phyloP scores from a whole-genome alignment of 1,140 invertebrate genomes.

The Nephila pilipes region DNA sequence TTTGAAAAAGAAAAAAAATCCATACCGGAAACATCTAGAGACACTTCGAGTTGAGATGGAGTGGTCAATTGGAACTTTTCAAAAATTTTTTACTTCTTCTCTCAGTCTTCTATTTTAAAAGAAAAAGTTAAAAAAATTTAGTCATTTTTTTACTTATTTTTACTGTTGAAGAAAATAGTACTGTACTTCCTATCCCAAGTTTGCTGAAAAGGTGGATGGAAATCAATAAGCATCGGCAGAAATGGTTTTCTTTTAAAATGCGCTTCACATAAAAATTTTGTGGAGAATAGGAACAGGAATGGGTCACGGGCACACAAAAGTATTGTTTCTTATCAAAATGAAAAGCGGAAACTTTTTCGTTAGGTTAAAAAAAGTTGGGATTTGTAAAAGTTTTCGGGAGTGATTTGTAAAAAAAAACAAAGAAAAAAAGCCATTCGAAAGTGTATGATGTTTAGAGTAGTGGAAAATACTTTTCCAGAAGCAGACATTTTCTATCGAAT shows the following conservation, averaged over 20 bases:
- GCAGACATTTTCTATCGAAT: neutral
- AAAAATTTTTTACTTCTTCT: neutral
- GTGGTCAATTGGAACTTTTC: constrained; percentile 59
- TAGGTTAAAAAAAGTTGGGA: neutral
- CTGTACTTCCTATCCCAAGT: neutral
- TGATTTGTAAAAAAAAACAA: neutral
- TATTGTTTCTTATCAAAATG: constrained; percentile 64
- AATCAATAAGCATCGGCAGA: constrained; percentile 48
- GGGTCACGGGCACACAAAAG: constrained; percentile 21
- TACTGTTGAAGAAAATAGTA: constrained; percentile 1
- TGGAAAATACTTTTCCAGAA: constrained; percentile 3
- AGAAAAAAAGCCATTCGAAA: neutral
- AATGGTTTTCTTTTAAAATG: constrained; percentile 55
- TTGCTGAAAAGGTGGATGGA: constrained; percentile 44
- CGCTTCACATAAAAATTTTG: constrained; percentile 60
- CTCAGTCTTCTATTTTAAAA: neutral
- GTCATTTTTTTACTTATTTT: neutral
- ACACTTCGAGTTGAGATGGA: constrained; percentile 51
- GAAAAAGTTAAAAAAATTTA: constrained; percentile 26
- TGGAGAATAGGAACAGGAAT: constrained; percentile 21
- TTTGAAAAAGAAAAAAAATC: constrained; percentile 46
- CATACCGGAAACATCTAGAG: constrained; percentile 59
- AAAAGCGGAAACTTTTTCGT: constrained; percentile 33
- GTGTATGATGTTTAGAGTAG: neutral
- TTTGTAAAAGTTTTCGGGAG: neutral